Base-by-base conservation (phyloP, 2,797 vertebrate species). In the Nannoperca australis region DNA sequence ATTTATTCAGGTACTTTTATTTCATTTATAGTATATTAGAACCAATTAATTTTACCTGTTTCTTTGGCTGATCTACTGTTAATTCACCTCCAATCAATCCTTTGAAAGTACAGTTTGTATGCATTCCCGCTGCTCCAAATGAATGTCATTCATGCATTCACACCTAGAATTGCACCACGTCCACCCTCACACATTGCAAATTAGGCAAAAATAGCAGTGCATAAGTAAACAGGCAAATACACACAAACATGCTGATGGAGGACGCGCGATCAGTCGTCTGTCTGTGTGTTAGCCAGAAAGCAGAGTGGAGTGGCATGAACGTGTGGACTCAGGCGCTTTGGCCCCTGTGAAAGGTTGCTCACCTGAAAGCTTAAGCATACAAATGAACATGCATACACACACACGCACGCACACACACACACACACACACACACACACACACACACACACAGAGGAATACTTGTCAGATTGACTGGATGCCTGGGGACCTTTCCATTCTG, bases 391-490 rank as follows among this genome's bases (percentile, higher is more conserved):
- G 5, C 44, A 59, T 8, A 30, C 32, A 20, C 20, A 51, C 36
- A 53, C 5, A 42, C 65, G 67, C 66, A 50, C 58, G 51, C 45
- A 54, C 65, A 64, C 24, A 27, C 24, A 27, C 24, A 61, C 53
- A 42, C 71, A 58, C 42, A 68, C 42, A 60, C 54, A 36, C 13
- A 49, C 27, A 58, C 0, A 73, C 30, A 70, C 75, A 76, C n/a
- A n/a, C n/a, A n/a, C n/a, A n/a, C n/a, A n/a, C n/a, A n/a, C 63
- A 12, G n/a, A 83, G 50, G 82, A 78, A 72, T 58, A 63, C 62
- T 50, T 75, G 70, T 85, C 82, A 84, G 51, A 65, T 34, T 82
- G 76, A 77, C 65, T 58, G 54, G 60, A 75, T 61, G 66, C 76
- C 76, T 62, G 24, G 64, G 69, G 72, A 76, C 32, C 22, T 64